Conservation (phyloP, 2,888 invertebrate species). For the Drosophila macrospina region DNA sequence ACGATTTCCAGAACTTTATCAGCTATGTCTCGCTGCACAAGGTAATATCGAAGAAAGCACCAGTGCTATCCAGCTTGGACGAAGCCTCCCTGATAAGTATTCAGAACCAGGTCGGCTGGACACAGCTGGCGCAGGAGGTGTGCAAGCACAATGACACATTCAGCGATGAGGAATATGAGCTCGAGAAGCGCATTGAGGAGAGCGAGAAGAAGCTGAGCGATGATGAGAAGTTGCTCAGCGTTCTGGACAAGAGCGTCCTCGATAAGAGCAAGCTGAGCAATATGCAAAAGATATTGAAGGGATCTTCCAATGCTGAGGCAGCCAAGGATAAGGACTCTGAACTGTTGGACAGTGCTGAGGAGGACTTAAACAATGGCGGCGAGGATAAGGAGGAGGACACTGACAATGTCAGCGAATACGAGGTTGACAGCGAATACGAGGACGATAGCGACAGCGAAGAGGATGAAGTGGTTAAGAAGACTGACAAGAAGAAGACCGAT, state of each 20-base stretch:
- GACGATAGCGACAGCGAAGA: slow-evolving; percentile 73
- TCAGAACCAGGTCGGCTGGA: slow-evolving; percentile 78
- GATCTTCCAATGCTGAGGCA: slow-evolving; percentile 56
- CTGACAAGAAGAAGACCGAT: slow-evolving; percentile 30
- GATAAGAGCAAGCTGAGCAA: slow-evolving; percentile 71
- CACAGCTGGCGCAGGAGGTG: slow-evolving; percentile 81
- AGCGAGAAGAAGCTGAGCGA: slow-evolving; percentile 76
- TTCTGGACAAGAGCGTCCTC: slow-evolving; percentile 75
- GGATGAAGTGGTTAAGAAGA: slow-evolving; percentile 55
- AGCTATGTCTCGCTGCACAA: slow-evolving; percentile 80
- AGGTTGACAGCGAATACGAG: slow-evolving; percentile 60
- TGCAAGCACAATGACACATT: slow-evolving; percentile 78
- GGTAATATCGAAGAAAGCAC: slow-evolving; percentile 70
- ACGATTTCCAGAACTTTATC: slow-evolving; percentile 89
- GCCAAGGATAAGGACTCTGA: slow-evolving; percentile 43
- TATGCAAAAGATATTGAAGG: slow-evolving; percentile 78
- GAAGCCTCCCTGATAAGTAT: slow-evolving; percentile 62
- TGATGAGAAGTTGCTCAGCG: slow-evolving; percentile 75
- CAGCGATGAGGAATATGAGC: slow-evolving; percentile 55
- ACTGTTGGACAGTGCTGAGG: slow-evolving; percentile 57
- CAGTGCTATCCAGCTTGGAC: slow-evolving; percentile 71
- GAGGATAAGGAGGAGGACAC: slow-evolving; percentile 79
- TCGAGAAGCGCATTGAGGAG: slow-evolving; percentile 74
- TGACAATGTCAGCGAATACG: slow-evolving; percentile 47
- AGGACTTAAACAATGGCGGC: slow-evolving; percentile 75